phyloP scores from a whole-genome alignment of 2,797 vertebrate species.

The Tapirus indicus region DNA sequence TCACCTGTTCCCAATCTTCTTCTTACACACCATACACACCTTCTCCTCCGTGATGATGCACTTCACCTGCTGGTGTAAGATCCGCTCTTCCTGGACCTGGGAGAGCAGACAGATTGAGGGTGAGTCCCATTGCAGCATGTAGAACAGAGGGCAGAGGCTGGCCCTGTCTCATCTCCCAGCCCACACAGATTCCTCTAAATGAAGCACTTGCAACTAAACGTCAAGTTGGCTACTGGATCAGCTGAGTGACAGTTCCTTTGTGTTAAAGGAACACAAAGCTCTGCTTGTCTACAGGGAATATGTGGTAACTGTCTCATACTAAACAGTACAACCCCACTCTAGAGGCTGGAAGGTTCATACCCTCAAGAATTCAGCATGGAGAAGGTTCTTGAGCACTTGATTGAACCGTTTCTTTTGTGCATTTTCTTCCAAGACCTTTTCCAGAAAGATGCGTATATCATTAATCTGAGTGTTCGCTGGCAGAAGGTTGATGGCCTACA shows the following conservation, averaged over 20 bases:
- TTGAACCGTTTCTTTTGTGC: slow-evolving; percentile 96
- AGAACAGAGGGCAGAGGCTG: not conserved
- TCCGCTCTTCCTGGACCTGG: slow-evolving; percentile 98
- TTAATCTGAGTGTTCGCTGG: slow-evolving; percentile 98
- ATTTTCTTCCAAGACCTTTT: slow-evolving; percentile 98
- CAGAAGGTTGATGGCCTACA: slow-evolving; percentile 96
- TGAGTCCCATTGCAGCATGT: not conserved
- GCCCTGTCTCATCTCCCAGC: not conserved
- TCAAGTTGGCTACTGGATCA: not conserved
- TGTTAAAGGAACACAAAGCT: not conserved
- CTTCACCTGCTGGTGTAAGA: slow-evolving; percentile 98
- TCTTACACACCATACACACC: slow-evolving; percentile 98
- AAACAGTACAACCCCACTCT: not conserved
- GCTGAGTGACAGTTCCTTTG: not conserved
- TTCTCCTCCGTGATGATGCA: slow-evolving; percentile 99
- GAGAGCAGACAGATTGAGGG: not conserved
- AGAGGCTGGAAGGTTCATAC: slow-evolving; percentile 86
- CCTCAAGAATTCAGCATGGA: slow-evolving; percentile 97
- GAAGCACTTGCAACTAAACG: not conserved
- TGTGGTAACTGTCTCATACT: not conserved
- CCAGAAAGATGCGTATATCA: slow-evolving; percentile 98
- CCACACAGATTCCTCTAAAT: not conserved
- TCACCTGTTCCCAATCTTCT: slow-evolving; percentile 99
- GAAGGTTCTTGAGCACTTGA: slow-evolving; percentile 98
- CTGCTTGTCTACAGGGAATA: not conserved